Conservation (phyloP, 2,888 invertebrate genomes). For the Tupiocoris notatus region DNA sequence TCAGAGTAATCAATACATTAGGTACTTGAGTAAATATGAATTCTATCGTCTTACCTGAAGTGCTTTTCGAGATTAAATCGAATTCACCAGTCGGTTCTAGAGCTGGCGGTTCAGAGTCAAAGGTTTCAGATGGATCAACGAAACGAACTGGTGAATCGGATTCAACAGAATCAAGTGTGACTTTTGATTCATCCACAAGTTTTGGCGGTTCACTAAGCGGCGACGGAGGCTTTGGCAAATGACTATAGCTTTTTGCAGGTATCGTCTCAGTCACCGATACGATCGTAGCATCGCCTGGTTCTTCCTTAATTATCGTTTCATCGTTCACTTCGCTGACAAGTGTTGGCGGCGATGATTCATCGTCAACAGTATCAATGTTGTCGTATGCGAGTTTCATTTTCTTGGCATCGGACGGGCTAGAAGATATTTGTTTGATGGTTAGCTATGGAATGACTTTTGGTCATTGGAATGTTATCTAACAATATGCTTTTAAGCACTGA, state of each 20-base stretch:
- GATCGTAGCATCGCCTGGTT: background rate
- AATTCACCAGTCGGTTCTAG: slow-evolving; percentile 23
- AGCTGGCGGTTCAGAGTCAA: slow-evolving; percentile 27
- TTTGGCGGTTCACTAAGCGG: slow-evolving; percentile 23
- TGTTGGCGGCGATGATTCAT: background rate
- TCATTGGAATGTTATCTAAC: too few species aligned
- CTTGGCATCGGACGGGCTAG: background rate
- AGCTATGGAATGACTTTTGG: too few species aligned
- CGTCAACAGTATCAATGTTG: background rate
- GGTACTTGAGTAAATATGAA: too few species aligned
- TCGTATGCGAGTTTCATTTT: background rate
- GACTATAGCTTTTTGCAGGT: slow-evolving; percentile 7
- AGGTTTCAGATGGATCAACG: slow-evolving; percentile 3
- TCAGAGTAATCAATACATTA: too few species aligned
- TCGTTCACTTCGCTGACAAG: background rate
- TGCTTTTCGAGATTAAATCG: background rate
- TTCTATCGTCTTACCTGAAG: slow-evolving; percentile 22
- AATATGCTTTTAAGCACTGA: too few species aligned
- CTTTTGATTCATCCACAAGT: slow-evolving; percentile 23
- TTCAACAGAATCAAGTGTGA: background rate
- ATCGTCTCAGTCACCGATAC: background rate
- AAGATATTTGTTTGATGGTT: too few species aligned
- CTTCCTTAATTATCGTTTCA: background rate
- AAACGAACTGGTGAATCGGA: background rate
- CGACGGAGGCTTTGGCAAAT: background rate